Conservation (phyloP, 2,888 invertebrate species). For the Sphaerophoria rueppellii region DNA sequence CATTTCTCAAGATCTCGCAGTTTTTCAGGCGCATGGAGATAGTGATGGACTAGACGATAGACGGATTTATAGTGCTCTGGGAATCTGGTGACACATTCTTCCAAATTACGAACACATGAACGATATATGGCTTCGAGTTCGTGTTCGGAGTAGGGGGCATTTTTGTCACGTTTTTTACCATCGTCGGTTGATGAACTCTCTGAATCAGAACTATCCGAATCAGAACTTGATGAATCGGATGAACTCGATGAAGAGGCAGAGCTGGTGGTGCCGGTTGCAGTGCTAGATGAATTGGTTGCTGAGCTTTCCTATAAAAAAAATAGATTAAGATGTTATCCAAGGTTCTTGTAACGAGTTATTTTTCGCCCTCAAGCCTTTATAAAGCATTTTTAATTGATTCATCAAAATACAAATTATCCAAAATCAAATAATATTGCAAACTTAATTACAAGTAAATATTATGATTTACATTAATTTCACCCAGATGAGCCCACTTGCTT, state of each 20-base stretch:
- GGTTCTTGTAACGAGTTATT: too few relatives aligned
- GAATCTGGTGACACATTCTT: slow-evolving; percentile 92
- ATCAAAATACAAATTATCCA: background rate
- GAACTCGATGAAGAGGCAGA: slow-evolving; percentile 81
- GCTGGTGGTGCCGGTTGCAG: slow-evolving; percentile 79
- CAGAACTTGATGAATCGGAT: slow-evolving; percentile 83
- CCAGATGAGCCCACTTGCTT: background rate
- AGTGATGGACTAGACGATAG: slow-evolving; percentile 93
- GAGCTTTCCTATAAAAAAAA: slow-evolving; percentile 78
- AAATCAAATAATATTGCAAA: background rate
- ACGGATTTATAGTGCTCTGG: slow-evolving; percentile 96
- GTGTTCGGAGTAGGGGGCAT: slow-evolving; percentile 74
- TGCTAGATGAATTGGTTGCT: slow-evolving; percentile 80
- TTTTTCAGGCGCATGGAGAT: slow-evolving; percentile 87
- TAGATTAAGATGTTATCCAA: slow-evolving; percentile 73
- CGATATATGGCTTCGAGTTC: slow-evolving; percentile 84
- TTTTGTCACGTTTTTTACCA: slow-evolving; percentile 75
- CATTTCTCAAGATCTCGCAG: slow-evolving; percentile 88
- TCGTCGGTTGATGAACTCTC: slow-evolving; percentile 74
- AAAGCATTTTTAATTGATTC: background rate
- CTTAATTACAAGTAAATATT: slow-evolving; percentile 74
- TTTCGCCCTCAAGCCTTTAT: too few relatives aligned
- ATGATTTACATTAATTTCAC: slow-evolving; percentile 73
- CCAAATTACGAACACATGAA: slow-evolving; percentile 89
- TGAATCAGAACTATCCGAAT: slow-evolving; percentile 83